These are phyloP conservation scores for Labeo rohita DNA, from an alignment of 2,113 vertebrate species.

Conservation along the genomic window DNA sequence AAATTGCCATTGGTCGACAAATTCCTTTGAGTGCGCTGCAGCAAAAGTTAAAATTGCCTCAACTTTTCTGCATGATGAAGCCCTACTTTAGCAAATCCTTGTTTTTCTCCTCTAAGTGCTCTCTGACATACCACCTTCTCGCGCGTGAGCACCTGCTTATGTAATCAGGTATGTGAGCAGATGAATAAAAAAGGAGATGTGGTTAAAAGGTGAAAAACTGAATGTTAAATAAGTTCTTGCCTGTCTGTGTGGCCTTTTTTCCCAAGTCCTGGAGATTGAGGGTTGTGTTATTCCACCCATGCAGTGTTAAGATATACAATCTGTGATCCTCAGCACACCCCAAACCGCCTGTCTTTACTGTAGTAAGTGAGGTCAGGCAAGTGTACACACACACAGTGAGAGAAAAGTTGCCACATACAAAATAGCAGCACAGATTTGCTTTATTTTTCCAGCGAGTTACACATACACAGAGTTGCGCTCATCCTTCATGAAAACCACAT, in stretches of 20 bases:
- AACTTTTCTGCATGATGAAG: not conserved
- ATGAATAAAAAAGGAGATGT: not conserved
- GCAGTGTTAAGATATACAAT: not conserved
- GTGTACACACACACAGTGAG: not conserved
- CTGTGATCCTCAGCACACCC: not conserved
- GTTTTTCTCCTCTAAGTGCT: not conserved
- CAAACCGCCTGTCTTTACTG: not conserved
- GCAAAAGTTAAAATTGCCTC: not conserved
- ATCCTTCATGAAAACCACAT: slow-evolving; percentile 69
- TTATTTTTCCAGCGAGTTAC: not conserved
- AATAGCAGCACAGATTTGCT: slow-evolving; percentile 5
- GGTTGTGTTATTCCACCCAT: not conserved
- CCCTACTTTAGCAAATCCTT: not conserved
- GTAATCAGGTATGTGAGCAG: not conserved
- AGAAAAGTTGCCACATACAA: not conserved
- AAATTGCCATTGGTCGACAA: not conserved
- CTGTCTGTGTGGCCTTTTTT: slow-evolving; percentile 13
- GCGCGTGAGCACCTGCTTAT: not conserved
- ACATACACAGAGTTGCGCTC: slow-evolving; percentile 39
- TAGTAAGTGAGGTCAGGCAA: slow-evolving; percentile 20
- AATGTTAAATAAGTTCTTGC: slow-evolving; percentile 3
- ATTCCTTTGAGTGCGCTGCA: not conserved
- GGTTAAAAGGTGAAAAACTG: not conserved
- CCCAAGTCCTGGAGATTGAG: not conserved
- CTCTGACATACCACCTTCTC: not conserved